phyloP scores from a whole-genome alignment of 2,797 vertebrate species.

The Allobates femoralis region DNA sequence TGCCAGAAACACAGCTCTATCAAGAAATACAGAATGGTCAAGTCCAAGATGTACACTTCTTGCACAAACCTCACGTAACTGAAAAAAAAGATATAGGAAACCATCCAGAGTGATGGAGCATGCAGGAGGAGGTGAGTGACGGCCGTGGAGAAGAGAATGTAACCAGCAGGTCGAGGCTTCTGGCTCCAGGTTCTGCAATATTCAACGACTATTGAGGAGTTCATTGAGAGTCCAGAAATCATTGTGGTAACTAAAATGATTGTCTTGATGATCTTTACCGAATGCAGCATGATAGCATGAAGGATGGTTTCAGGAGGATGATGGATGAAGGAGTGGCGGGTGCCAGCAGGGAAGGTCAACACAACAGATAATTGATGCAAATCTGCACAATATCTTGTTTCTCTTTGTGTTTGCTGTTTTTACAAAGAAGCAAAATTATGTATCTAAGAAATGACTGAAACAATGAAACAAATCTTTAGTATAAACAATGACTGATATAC shows the following conservation, averaged over 20 bases:
- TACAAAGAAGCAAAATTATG: neutral
- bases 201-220: neutral
- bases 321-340: neutral
- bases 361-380: neutral
- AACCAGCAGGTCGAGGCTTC: neutral
- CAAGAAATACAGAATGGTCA: neutral
- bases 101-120: neutral
- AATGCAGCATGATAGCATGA: neutral
- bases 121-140: neutral
- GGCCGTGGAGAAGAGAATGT: neutral
- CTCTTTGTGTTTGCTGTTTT: neutral
- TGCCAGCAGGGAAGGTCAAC: neutral
- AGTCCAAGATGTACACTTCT: neutral
- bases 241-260: neutral
- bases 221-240: neutral
- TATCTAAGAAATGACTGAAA: neutral
- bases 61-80: neutral
- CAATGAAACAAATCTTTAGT: no score
- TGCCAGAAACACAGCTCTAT: conserved; percentile 11
- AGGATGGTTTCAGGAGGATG: neutral
- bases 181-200: neutral
- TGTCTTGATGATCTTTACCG: neutral
- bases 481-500: no score
- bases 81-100: neutral
- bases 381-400: neutral